These are phyloP conservation scores for Nixonia krombeini DNA, from an alignment of 1,140 invertebrate species.

Conservation along the genomic window DNA sequence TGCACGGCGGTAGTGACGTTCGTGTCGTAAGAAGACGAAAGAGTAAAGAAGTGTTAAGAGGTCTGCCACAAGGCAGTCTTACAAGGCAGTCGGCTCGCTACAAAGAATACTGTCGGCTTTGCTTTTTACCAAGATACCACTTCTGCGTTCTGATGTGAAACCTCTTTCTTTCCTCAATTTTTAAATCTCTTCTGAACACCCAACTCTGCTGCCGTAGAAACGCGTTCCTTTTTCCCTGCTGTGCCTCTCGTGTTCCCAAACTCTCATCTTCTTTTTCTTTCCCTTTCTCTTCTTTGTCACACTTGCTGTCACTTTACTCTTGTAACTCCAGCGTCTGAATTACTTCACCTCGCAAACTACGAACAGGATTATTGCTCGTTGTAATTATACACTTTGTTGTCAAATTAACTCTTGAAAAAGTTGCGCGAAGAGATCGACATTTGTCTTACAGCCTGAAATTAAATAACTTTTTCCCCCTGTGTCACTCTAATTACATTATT, in stretches of 20 bases:
- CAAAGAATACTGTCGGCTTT: slow-evolving; percentile 65
- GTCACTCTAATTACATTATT: no score
- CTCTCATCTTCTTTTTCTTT: slow-evolving; percentile 6
- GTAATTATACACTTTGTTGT: slow-evolving; percentile 41
- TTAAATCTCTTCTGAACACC: slow-evolving; percentile 40
- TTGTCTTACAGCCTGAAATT: slow-evolving; percentile 33
- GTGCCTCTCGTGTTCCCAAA: slow-evolving; percentile 20
- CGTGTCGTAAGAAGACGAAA: slow-evolving; percentile 38
- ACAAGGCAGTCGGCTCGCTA: no score
- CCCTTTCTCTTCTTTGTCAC: slow-evolving; percentile 1
- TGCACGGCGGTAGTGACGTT: slow-evolving; percentile 21
- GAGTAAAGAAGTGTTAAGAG: slow-evolving; percentile 66
- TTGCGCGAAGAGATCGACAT: slow-evolving; percentile 32
- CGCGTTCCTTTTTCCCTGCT: slow-evolving; percentile 16
- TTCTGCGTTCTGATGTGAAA: slow-evolving; percentile 53
- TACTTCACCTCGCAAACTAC: slow-evolving; percentile 29
- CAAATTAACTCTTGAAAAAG: slow-evolving; percentile 43
- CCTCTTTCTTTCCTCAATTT: slow-evolving; percentile 38
- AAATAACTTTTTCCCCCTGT: slow-evolving; percentile 32
- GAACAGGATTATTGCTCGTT: slow-evolving; percentile 40
- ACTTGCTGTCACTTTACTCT: slow-evolving; percentile 27
- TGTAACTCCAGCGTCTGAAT: slow-evolving; percentile 22
- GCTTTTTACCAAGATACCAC: slow-evolving; percentile 69
- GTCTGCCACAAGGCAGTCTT: slow-evolving; percentile 58
- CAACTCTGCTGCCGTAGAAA: no score